phyloP scores from a whole-genome alignment of 2,113 vertebrate genomes.

The Bos taurus region ARS-UCD2.0 NC_037339.1:37976501-37977000 shows the following conservation, averaged over 20 bases:
- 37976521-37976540: neutral
- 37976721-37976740: neutral
- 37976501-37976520: neutral
- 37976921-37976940: neutral
- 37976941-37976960: neutral
- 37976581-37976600: neutral
- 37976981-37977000: neutral
- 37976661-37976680: neutral
- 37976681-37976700: neutral
- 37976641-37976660: rapidly evolving
- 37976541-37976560: neutral
- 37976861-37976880: neutral
- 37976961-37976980: neutral
- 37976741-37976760: neutral
- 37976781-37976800: neutral
- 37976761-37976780: neutral
- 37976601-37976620: neutral
- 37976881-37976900: neutral
- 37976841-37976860: neutral
- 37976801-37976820: neutral
- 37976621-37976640: neutral
- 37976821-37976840: neutral
- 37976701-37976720: neutral
- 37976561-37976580: neutral
- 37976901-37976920: neutral